Evolutionary conservation across 2,113 vertebrate species (phyloP).

Genomic region (Nipponia nippon): DNA sequence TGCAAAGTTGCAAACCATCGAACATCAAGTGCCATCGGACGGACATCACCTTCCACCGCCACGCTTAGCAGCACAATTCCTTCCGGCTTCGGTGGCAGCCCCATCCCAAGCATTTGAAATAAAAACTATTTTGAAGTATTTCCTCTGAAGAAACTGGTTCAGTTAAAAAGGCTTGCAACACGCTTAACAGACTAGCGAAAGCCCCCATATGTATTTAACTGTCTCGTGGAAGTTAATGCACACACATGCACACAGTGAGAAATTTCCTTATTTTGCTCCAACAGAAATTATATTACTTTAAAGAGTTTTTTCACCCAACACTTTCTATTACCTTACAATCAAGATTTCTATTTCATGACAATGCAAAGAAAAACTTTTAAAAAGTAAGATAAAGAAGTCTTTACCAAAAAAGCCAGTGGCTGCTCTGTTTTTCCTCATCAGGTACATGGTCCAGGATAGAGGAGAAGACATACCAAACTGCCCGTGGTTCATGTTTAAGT

Average conservation of each 20-base stretch:
- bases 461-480: slow-evolving; percentile 61
- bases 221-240: not conserved
- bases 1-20: not conserved
- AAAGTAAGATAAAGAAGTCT: slow-evolving; percentile 11
- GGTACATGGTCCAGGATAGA: slow-evolving; percentile 78
- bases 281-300: not conserved
- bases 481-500: slow-evolving; percentile 69
- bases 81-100: not conserved
- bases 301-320: not conserved
- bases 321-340: not conserved
- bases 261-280: not conserved
- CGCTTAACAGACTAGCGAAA: not conserved
- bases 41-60: not conserved
- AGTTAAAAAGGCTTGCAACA: not conserved
- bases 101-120: not conserved
- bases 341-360: not conserved
- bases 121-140: not conserved
- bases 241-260: not conserved
- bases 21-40: accelerated
- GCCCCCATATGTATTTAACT: not conserved
- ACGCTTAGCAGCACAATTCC: not conserved
- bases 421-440: slow-evolving; percentile 75
- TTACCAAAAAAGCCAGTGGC: slow-evolving; percentile 67
- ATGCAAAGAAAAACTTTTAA: not conserved
- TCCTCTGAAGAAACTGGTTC: not conserved